Evolutionary conservation across 2,113 vertebrate species (phyloP).

Genomic region (Salvator merianae): DNA sequence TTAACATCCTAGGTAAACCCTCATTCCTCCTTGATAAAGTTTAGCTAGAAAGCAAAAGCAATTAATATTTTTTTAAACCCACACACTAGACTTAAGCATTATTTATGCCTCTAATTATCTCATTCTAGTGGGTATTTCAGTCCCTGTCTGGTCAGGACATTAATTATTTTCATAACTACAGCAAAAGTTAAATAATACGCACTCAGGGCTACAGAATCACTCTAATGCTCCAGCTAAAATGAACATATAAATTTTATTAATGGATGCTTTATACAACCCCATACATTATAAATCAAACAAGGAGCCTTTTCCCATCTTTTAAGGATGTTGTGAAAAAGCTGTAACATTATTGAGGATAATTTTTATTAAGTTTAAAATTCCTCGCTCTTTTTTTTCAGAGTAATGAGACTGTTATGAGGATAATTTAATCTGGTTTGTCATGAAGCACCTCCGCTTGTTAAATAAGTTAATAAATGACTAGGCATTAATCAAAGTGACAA

Average conservation of each 20-base stretch:
- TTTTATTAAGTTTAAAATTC: constrained; percentile 77
- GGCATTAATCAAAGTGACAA: constrained; percentile 87
- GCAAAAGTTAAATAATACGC: constrained; percentile 80
- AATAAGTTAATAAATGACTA: constrained; percentile 85
- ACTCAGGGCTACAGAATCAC: constrained; percentile 69
- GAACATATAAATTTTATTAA: constrained; percentile 84
- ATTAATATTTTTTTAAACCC: constrained; percentile 71
- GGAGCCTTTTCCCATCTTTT: constrained; percentile 71
- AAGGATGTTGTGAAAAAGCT: constrained; percentile 69
- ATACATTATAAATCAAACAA: constrained; percentile 81
- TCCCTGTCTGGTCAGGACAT: constrained; percentile 73
- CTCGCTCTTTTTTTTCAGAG: constrained; percentile 63
- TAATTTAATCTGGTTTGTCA: constrained; percentile 85
- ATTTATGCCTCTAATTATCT: constrained; percentile 79
- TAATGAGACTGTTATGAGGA: constrained; percentile 78
- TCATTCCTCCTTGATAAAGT: constrained; percentile 48
- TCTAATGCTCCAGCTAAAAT: constrained; percentile 77
- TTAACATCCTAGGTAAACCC: constrained; percentile 43
- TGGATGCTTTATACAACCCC: constrained; percentile 73
- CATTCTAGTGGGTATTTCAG: constrained; percentile 78
- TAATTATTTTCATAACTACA: constrained; percentile 85
- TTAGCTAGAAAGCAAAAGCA: constrained; percentile 67
- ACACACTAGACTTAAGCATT: constrained; percentile 64
- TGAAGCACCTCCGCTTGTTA: constrained; percentile 78
- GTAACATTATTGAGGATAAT: constrained; percentile 73